phyloP scores from a whole-genome alignment of 2,113 vertebrate species.

The Puffinus mauretanicus region DNA sequence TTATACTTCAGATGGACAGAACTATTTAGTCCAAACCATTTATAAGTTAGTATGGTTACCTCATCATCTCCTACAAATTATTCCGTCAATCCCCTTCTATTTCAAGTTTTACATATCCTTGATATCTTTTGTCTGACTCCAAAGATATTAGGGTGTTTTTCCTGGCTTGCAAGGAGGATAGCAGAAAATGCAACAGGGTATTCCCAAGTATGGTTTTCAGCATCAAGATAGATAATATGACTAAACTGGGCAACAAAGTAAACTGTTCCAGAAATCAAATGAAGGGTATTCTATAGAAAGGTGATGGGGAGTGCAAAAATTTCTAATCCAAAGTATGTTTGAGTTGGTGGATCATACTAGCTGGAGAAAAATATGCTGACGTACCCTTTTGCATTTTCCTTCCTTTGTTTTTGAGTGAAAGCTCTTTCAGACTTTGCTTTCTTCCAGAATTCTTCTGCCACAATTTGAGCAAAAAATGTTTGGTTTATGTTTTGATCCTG shows the following conservation, averaged over 20 bases:
- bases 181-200: neutral
- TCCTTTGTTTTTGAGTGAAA: neutral
- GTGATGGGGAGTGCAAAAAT: neutral
- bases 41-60: neutral
- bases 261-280: neutral
- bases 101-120: neutral
- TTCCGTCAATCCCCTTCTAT: neutral
- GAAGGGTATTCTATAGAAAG: neutral
- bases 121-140: neutral
- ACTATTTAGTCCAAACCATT: neutral
- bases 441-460: neutral
- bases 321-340: neutral
- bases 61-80: neutral
- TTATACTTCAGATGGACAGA: neutral
- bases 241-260: neutral
- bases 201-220: neutral
- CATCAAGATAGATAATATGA: neutral
- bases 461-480: neutral
- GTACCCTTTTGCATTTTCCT: neutral
- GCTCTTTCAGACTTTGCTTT: neutral
- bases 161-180: neutral
- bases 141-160: neutral
- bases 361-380: neutral
- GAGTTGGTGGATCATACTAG: neutral
- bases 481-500: rapidly evolving